Percentiles rank a stretch among this genome's conserved stretches.
Evolutionary conservation across 2,888 invertebrate species (phyloP).

Genomic region (Rhagonycha lutea): DNA sequence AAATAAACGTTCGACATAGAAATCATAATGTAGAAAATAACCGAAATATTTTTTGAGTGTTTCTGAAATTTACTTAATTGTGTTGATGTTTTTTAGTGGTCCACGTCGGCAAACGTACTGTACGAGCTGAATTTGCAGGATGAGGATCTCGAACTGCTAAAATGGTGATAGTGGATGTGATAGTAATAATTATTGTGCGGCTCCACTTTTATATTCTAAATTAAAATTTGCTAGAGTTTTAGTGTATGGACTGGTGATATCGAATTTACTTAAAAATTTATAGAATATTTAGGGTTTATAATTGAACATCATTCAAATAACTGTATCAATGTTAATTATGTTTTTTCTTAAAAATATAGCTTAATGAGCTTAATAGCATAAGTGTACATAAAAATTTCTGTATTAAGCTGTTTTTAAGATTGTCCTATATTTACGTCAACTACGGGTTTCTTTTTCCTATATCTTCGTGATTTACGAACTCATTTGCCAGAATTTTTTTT

Average conservation of each 20-base stretch:
- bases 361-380: constrained; percentile 50
- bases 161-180: constrained; percentile 30
- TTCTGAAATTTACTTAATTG: neutral
- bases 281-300: constrained; percentile 34
- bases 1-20: neutral
- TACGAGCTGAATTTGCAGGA: constrained; percentile 26
- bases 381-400: constrained; percentile 38
- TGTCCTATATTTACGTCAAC: constrained; percentile 25
- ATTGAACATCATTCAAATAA: constrained; percentile 35
- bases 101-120: constrained; percentile 39
- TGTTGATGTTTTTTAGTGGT: constrained; percentile 41
- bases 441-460: constrained; percentile 26
- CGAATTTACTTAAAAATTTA: constrained; percentile 40
- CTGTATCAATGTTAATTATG: constrained; percentile 47
- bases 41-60: neutral
- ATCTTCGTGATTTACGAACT: constrained; percentile 24
- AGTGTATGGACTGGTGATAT: constrained; percentile 29
- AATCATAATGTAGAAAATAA: neutral
- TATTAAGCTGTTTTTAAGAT: constrained; percentile 24
- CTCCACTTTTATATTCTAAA: constrained; percentile 33
- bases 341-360: constrained; percentile 41
- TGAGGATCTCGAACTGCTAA: constrained; percentile 17
- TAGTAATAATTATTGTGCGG: constrained; percentile 21
- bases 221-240: constrained; percentile 24
- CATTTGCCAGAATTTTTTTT: constrained; percentile 24